These are phyloP conservation scores for Danio choprae DNA, from an alignment of 2,797 vertebrate genomes.

Conservation along the genomic window DNA sequence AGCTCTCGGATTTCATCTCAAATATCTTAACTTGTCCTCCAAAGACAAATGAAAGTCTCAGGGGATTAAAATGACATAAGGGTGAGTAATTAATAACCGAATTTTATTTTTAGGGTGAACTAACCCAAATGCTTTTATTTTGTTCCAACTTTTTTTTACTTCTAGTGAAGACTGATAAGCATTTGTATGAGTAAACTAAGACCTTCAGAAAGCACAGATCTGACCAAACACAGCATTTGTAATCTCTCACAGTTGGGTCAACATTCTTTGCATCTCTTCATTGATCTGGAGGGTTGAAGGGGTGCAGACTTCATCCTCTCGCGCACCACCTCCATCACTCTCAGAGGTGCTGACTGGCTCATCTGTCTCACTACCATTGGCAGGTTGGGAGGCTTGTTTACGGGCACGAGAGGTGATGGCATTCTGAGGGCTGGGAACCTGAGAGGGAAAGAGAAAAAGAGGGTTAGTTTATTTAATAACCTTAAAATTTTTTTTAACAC, in stretches of 20 bases:
- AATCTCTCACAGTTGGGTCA: constrained; percentile 92
- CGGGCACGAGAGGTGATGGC: constrained; percentile 84
- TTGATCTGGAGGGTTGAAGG: constrained; percentile 94
- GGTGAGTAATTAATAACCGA: too few relatives aligned
- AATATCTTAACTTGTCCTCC: too few relatives aligned
- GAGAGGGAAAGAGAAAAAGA: constrained; percentile 62
- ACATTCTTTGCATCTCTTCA: constrained; percentile 98
- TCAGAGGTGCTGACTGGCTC: constrained; percentile 89
- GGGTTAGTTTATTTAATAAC: neutral
- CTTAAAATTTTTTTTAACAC: constrained; percentile 4
- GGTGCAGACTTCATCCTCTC: constrained; percentile 86
- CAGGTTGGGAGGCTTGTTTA: constrained; percentile 78
- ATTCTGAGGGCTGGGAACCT: constrained; percentile 89
- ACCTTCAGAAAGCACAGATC: neutral
- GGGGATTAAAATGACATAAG: too few relatives aligned
- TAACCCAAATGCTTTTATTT: too few relatives aligned
- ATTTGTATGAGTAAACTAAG: too few relatives aligned
- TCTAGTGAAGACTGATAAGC: too few relatives aligned
- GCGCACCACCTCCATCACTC: constrained; percentile 83
- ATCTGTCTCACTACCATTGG: constrained; percentile 86
- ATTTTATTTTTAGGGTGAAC: too few relatives aligned
- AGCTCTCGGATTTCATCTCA: too few relatives aligned
- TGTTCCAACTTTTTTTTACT: too few relatives aligned
- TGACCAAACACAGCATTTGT: neutral
- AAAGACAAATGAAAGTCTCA: too few relatives aligned